phyloP scores from a whole-genome alignment of 2,113 vertebrate species.

The Tinamus guttatus region DNA sequence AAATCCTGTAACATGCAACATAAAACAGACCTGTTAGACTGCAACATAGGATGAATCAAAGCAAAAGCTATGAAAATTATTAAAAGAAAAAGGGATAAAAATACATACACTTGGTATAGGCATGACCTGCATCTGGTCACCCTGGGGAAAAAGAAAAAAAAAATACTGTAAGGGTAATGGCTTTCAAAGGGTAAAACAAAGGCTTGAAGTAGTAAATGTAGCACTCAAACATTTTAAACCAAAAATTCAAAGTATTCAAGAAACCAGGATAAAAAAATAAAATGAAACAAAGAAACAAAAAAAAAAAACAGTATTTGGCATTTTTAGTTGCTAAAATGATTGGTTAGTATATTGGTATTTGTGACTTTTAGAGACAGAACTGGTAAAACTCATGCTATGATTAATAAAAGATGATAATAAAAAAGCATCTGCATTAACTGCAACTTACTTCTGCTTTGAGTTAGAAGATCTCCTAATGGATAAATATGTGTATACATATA shows the following conservation, averaged over 20 bases:
- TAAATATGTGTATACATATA: not conserved
- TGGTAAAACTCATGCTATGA: constrained; percentile 51
- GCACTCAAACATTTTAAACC: constrained; percentile 52
- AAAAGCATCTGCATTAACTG: constrained; percentile 53
- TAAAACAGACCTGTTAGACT: constrained; percentile 58
- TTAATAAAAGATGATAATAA: constrained; percentile 44
- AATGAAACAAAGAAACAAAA: not conserved
- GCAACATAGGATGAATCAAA: constrained; percentile 68
- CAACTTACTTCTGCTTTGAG: constrained; percentile 12
- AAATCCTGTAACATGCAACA: constrained; percentile 60
- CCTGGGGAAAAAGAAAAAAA: constrained; percentile 83
- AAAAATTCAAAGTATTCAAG: constrained; percentile 55
- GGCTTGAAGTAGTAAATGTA: constrained; percentile 47
- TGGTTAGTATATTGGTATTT: constrained; percentile 18
- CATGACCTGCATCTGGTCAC: constrained; percentile 94
- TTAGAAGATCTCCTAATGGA: not conserved
- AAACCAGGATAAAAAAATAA: constrained; percentile 49
- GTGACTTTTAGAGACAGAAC: constrained; percentile 52
- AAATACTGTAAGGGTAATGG: constrained; percentile 69
- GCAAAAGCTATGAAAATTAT: constrained; percentile 69
- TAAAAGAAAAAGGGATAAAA: constrained; percentile 75
- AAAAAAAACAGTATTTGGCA: not conserved
- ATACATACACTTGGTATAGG: constrained; percentile 96
- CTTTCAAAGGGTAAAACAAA: constrained; percentile 69
- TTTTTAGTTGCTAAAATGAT: constrained; percentile 49